These are phyloP conservation scores for Plectrocnemia conspersa DNA, from an alignment of 1,140 invertebrate species.

Conservation along the genomic window DNA sequence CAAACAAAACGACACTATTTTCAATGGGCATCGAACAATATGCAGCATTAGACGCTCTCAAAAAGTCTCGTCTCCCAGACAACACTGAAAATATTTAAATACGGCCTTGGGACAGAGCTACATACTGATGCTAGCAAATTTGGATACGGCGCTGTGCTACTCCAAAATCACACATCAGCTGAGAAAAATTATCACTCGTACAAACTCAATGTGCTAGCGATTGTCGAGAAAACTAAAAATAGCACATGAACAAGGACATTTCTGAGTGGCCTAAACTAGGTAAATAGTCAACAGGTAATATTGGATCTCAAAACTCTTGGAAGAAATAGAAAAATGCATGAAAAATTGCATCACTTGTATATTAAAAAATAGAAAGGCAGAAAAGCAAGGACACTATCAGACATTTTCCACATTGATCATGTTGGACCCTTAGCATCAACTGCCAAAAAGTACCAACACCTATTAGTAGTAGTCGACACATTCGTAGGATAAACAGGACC, in stretches of 20 bases:
- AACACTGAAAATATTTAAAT: slow-evolving; percentile 12
- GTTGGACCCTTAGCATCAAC: slow-evolving; percentile 36
- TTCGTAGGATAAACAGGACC: slow-evolving; percentile 30
- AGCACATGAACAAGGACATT: too few species aligned
- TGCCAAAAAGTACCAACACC: slow-evolving; percentile 39
- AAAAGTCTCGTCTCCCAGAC: not conserved
- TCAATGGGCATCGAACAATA: not conserved
- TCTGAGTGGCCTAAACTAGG: too few species aligned
- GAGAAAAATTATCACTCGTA: not conserved
- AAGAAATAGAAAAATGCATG: too few species aligned
- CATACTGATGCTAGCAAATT: not conserved
- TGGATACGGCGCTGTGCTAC: not conserved
- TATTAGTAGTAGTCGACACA: slow-evolving; percentile 39
- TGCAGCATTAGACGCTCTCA: not conserved
- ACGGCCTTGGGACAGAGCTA: not conserved
- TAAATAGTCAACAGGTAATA: too few species aligned
- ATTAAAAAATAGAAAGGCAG: too few species aligned
- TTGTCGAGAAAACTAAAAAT: not conserved
- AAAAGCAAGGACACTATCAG: too few species aligned
- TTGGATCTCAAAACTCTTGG: too few species aligned
- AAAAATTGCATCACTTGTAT: too few species aligned
- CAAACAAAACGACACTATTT: not conserved
- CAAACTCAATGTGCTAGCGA: not conserved
- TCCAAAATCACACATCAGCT: not conserved
- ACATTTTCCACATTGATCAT: slow-evolving; percentile 4